Percentiles rank a stretch among this genome's conserved stretches.
phyloP scores from a whole-genome alignment of 2,113 vertebrate genomes.

The Pteronura brasiliensis region DNA sequence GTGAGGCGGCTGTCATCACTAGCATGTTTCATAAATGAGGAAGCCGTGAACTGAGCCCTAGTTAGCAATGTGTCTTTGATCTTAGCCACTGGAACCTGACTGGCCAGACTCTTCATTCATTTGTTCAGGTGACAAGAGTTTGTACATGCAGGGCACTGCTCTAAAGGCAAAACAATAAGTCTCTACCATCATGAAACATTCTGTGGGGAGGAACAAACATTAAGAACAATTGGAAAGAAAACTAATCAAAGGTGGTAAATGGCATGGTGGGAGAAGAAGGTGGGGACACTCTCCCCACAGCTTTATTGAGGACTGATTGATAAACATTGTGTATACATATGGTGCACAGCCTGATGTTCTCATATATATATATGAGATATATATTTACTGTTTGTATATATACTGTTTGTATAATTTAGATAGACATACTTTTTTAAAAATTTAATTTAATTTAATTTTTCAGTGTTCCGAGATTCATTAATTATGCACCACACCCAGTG shows the following conservation, averaged over 20 bases:
- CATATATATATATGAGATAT: not conserved
- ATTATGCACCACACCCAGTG: too few relatives aligned
- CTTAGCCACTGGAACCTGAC: not conserved
- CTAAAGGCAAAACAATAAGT: not conserved
- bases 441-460: too few relatives aligned
- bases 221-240: not conserved
- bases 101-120: too few relatives aligned
- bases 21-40: not conserved
- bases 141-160: not conserved
- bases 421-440: not conserved
- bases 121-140: not conserved
- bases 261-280: not conserved
- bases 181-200: not conserved
- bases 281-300: too few relatives aligned
- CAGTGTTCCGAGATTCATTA: too few relatives aligned
- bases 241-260: too few relatives aligned
- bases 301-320: not conserved
- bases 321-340: not conserved
- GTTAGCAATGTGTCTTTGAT: not conserved
- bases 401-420: not conserved
- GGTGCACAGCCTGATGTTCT: not conserved
- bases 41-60: not conserved
- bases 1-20: not conserved
- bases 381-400: too few relatives aligned
- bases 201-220: not conserved